Percentiles rank a stretch among this genome's conserved stretches.
Conservation (phyloP, 2,113 vertebrate species). For the Colistium nudipinnis region DNA sequence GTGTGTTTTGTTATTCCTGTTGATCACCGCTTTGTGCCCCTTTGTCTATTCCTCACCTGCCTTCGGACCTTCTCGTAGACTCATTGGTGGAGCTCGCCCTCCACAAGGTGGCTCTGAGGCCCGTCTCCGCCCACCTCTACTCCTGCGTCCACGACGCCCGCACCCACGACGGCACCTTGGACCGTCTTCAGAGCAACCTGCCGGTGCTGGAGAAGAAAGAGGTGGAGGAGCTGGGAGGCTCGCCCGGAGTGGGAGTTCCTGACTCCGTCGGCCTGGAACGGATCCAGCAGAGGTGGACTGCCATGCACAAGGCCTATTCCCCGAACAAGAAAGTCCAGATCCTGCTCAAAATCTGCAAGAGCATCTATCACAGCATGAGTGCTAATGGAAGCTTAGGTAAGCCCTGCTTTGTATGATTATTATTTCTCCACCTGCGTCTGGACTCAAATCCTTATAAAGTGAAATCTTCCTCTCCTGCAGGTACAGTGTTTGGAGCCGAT, state of each 20-base stretch:
- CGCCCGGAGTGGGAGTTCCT: slow-evolving; percentile 73
- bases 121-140: slow-evolving; percentile 81
- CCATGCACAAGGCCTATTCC: slow-evolving; percentile 84
- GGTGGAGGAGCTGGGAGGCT: slow-evolving; percentile 75
- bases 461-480: slow-evolving; percentile 61
- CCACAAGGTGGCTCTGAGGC: slow-evolving; percentile 87
- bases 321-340: slow-evolving; percentile 87
- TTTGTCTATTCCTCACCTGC: neutral
- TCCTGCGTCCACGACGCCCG: slow-evolving; percentile 75
- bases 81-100: slow-evolving; percentile 83
- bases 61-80: slow-evolving; percentile 67
- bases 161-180: slow-evolving; percentile 66
- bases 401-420: neutral
- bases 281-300: slow-evolving; percentile 80
- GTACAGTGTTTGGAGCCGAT: slow-evolving; percentile 85
- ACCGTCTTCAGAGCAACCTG: slow-evolving; percentile 72
- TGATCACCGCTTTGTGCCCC: accelerated
- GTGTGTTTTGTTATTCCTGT: neutral
- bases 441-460: neutral
- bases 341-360: slow-evolving; percentile 88
- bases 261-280: slow-evolving; percentile 78
- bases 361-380: slow-evolving; percentile 87
- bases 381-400: slow-evolving; percentile 75
- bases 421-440: neutral
- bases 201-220: slow-evolving; percentile 52